Conservation (phyloP, 2,888 invertebrate genomes). For the Amaurobius ferox region DNA sequence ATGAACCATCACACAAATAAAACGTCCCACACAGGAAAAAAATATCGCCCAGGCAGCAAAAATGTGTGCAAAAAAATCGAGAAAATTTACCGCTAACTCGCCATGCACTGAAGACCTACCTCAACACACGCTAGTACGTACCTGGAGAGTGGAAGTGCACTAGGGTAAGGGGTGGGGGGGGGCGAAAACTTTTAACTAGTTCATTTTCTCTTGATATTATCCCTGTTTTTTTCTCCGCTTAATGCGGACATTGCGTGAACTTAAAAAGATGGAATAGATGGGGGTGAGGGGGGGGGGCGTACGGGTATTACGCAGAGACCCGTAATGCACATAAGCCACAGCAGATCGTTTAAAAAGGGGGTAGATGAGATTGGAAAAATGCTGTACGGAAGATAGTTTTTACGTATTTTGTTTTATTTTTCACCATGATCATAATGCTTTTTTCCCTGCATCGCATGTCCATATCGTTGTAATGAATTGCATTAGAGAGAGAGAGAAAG, state of each 20-base stretch:
- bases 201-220: conserved; percentile 63
- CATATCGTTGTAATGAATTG: conserved; percentile 61
- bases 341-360: conserved; percentile 57
- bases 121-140: conserved; percentile 36
- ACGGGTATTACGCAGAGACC: conserved; percentile 47
- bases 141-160: conserved; percentile 39
- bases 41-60: conserved; percentile 6
- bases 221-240: conserved; percentile 36
- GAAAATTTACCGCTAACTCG: conserved; percentile 60
- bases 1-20: conserved; percentile 52
- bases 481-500: conserved; percentile 32
- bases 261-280: conserved; percentile 24
- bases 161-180: neutral
- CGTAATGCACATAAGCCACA: conserved; percentile 56
- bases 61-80: conserved; percentile 22
- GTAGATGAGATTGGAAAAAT: conserved; percentile 54
- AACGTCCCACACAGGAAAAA: conserved; percentile 27
- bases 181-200: conserved; percentile 64
- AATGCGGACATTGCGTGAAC: conserved; percentile 58
- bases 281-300: conserved; percentile 17
- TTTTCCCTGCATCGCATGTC: conserved; percentile 38
- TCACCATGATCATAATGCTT: conserved; percentile 19
- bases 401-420: conserved; percentile 32
- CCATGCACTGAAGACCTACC: conserved; percentile 34
- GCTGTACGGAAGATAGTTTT: neutral